Evolutionary conservation across 2,888 invertebrate genomes (phyloP).

Genomic region (Himalopsyche japonica): DNA sequence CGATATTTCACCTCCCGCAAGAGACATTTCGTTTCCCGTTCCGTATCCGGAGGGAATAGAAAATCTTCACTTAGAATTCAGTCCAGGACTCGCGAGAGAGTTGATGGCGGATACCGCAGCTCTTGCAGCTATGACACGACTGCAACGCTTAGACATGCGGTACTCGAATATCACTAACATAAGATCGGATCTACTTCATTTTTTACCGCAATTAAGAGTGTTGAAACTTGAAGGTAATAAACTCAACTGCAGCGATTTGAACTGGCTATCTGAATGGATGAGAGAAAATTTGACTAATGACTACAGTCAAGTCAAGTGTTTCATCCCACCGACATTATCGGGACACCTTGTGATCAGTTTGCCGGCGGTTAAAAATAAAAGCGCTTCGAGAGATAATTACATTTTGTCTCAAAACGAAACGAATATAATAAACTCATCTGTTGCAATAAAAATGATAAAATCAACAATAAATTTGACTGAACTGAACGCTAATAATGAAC

Average conservation of each 20-base stretch:
- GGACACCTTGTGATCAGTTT: constrained; percentile 49
- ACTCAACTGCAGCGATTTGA: constrained; percentile 69
- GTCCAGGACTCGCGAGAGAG: constrained; percentile 71
- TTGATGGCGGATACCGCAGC: constrained; percentile 73
- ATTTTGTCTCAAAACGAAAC: not conserved
- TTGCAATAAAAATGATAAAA: not conserved
- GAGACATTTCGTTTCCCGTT: constrained; percentile 69
- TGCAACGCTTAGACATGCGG: constrained; percentile 72
- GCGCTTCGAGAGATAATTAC: not conserved
- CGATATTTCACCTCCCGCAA: constrained; percentile 61
- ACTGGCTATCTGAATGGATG: constrained; percentile 73
- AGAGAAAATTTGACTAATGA: constrained; percentile 53
- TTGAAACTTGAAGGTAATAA: constrained; percentile 71
- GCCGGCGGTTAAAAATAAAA: constrained; percentile 25
- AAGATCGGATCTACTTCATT: constrained; percentile 68
- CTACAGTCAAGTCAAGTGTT: constrained; percentile 51
- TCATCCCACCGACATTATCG: constrained; percentile 48
- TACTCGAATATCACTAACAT: constrained; percentile 65
- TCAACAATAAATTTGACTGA: not conserved
- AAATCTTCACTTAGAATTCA: constrained; percentile 74
- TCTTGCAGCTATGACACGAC: constrained; percentile 69
- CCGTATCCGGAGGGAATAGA: constrained; percentile 72
- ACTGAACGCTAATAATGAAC: not conserved
- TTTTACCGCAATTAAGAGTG: constrained; percentile 69
- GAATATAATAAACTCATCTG: not conserved